Evolutionary conservation across 2,797 vertebrate species (phyloP).

Genomic region (Alectoris magna): DNA sequence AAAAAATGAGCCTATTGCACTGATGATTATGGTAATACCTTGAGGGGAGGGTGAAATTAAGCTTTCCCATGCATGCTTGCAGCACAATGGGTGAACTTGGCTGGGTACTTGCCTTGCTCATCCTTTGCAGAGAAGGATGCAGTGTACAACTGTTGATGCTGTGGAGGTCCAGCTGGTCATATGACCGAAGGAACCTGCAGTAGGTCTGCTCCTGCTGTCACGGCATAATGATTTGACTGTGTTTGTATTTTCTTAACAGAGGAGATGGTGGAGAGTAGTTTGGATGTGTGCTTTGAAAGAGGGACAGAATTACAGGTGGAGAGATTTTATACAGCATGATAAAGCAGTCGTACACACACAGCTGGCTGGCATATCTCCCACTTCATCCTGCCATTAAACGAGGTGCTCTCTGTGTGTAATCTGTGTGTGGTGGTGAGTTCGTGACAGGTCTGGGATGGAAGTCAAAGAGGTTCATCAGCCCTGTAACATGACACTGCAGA

Average conservation of each 20-base stretch:
- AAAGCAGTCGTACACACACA: not conserved
- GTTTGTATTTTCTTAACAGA: not conserved
- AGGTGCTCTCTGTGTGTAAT: not conserved
- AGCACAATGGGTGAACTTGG: not conserved
- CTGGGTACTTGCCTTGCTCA: not conserved
- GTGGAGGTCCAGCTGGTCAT: not conserved
- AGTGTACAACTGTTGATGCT: not conserved
- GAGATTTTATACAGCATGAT: not conserved
- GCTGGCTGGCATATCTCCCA: not conserved
- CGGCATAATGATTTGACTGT: not conserved
- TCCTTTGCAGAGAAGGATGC: not conserved
- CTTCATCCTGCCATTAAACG: not conserved
- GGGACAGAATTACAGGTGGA: not conserved
- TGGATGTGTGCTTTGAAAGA: not conserved
- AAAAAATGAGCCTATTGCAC: not conserved
- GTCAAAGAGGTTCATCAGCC: not conserved
- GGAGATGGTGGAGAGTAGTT: not conserved
- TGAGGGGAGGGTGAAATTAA: not conserved
- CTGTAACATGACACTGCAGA: not conserved
- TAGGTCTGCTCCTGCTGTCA: not conserved
- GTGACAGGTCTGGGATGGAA: not conserved
- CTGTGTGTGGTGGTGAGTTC: not conserved
- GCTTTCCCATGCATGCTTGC: not conserved
- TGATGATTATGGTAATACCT: not conserved
- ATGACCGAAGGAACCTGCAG: not conserved